Conservation (phyloP, 2,113 vertebrate species). For the Colossoma macropomum region DNA sequence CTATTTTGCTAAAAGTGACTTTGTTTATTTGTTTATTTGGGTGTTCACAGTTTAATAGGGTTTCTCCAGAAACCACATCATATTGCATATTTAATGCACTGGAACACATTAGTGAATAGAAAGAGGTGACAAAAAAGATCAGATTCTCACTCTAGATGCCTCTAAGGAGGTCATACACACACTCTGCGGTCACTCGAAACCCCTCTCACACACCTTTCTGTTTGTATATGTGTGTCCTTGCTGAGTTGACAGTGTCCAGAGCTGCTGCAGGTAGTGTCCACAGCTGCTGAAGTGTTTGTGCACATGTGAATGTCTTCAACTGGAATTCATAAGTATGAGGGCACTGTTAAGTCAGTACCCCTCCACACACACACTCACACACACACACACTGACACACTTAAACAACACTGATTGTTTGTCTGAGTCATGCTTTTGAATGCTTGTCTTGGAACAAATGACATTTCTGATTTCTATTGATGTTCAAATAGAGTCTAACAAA, state of each 20-base stretch:
- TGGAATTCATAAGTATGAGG: neutral
- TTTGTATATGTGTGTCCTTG: neutral
- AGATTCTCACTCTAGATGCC: neutral
- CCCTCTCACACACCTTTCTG: slow-evolving; percentile 7
- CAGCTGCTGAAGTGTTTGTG: neutral
- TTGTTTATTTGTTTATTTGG: no score
- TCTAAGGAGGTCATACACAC: neutral
- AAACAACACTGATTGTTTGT: neutral
- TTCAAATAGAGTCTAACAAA: neutral
- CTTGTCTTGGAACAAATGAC: neutral
- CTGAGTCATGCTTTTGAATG: neutral
- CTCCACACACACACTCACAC: slow-evolving; percentile 4
- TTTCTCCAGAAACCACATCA: no score
- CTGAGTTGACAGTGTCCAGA: neutral
- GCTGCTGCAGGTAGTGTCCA: neutral
- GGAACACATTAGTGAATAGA: neutral
- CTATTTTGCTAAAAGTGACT: no score
- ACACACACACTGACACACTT: neutral
- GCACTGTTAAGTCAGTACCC: neutral
- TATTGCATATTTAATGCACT: no score
- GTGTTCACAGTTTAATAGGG: no score
- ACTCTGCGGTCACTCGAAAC: neutral
- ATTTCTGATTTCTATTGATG: neutral
- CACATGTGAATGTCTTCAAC: neutral
- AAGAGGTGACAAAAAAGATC: neutral